Evolutionary conservation across 2,797 vertebrate genomes (phyloP), one percentile per base, ranked within the genome.

Genomic region (Pseudotriccus pelzelni): DNA sequence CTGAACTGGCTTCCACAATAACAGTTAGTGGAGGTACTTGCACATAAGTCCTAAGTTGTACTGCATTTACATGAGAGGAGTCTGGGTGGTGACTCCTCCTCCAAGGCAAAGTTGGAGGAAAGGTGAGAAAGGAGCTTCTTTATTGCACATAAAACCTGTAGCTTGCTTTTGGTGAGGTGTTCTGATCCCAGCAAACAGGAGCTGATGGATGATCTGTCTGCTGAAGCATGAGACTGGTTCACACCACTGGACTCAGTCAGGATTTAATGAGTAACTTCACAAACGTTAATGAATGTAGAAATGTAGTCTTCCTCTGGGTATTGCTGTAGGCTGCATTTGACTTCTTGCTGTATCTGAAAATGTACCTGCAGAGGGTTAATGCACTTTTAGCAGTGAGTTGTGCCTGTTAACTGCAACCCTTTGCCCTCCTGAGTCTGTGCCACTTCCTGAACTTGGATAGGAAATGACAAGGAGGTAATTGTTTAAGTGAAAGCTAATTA

Each of bases 401-500:
- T 44, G 78, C 66, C 70, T 94, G 55, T 44, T 84, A 76, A 76
- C 83, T 83, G 52, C 44, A 79, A 17, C 53, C 60, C 17, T 64
- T 52, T 86, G 53, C 67, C 58, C 64, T 87, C 46, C 66, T 3
- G 49, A 70, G 83, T 55, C 70, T 87, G 55, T 84, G 75, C 75
- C 72, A 75, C 79, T 94, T 96, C 94, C 93, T 80, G 84, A 75
- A 59, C 86, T 80, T 58, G 66, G 46, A 56, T 92, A 0, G 12
- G 79, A 96, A 94, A 87, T 76, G 87, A 82, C 84, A 87, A 70
- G 3, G 2, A 67, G 59, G 58, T 87, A 84, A 93, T 90, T 88
- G 87, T 84, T 95, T 76, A 92, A 90, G 75, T 90, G 92, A 93
- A 94, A 96, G 59, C 62, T 94, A 78, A 90, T 86, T 84, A 67